Evolutionary conservation across 1,140 invertebrate species (phyloP).

Genomic region (Chionoecetes opilio): DNA sequence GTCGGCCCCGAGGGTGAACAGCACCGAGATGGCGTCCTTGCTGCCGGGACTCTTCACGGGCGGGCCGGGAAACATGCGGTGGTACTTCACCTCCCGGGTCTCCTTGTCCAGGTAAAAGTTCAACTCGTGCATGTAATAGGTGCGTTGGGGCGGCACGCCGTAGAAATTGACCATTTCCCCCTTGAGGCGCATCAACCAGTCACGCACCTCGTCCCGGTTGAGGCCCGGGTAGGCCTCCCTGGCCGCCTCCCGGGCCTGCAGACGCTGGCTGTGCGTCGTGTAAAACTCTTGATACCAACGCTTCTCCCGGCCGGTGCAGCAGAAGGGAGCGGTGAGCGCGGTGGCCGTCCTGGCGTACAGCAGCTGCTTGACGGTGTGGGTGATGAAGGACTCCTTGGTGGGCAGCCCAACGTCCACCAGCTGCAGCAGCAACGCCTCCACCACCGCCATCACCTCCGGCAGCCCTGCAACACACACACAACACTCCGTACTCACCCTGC

Average conservation of each 20-base stretch:
- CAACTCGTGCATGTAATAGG: conserved; percentile 70
- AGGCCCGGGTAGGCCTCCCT: not conserved
- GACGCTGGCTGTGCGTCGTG: not conserved
- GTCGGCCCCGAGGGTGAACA: conserved; percentile 58
- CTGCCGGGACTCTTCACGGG: conserved; percentile 51
- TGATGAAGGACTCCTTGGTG: conserved; percentile 5
- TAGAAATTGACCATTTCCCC: conserved; percentile 56
- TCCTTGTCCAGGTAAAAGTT: conserved; percentile 74
- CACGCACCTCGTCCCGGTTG: conserved; percentile 7
- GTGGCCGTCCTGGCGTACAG: not conserved
- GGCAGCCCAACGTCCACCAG: conserved; percentile 68
- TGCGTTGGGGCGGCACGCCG: conserved; percentile 13
- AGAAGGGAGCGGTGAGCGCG: conserved; percentile 22
- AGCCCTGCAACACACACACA: conserved; percentile 13
- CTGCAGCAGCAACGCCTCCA: conserved; percentile 62
- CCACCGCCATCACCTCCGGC: conserved; percentile 56
- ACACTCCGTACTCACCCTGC: no score
- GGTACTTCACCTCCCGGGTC: conserved; percentile 68
- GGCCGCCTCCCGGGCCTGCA: not conserved
- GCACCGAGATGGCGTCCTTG: conserved; percentile 70
- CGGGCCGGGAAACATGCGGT: conserved; percentile 65
- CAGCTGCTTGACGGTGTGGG: conserved; percentile 55
- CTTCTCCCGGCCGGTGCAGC: conserved; percentile 37
- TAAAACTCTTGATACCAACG: conserved; percentile 57
- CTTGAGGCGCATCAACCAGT: conserved; percentile 58